Base-by-base conservation (phyloP, 2,888 invertebrate species). In the Epicampocera succincta region DNA sequence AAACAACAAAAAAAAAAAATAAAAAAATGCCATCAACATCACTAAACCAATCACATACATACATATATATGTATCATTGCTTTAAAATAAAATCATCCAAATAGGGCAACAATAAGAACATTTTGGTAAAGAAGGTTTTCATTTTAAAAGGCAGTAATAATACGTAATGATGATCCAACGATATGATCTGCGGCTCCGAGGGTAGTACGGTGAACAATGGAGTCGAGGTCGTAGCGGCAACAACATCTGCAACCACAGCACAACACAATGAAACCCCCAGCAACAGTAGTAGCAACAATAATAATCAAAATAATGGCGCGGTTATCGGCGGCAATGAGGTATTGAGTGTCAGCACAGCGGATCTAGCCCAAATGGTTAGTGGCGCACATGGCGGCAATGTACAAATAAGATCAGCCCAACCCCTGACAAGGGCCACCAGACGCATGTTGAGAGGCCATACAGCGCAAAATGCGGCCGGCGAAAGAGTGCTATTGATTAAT, bases 41-140 rank as follows among this genome's bases (percentile, higher is more conserved):
- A 77, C 71, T 19, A 54, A 56, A 76, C 21, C 75, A 50, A 60
- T 60, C 71, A 60, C 33, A 33, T 25, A 33, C 33, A 33, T 33
- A n/a, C n/a, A n/a, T n/a, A n/a, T n/a, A n/a, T n/a, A n/a, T n/a
- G n/a, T 38, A 29, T 65, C 56, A 75, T 68, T 33, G 73, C 73
- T 61, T 66, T 44, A 60, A 60, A 60, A 68, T 46, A 13, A 69
- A 66, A 50, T 52, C 44, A 60, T 65, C 17, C 29, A 42, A 58
- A 69, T 86, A 91, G 91, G 90, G 88, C 88, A 90, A 90, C 89
- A 91, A 91, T 87, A 91, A 91, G 88, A 91, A 91, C 87, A 90
- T 91, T 89, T 90, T 91, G 91, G 91, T 91, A 89, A 91, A 91
- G 90, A 91, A 91, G 88, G 91, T 91, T 90, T 91, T 91, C 90